phyloP scores from a whole-genome alignment of 2,888 invertebrate species.

The Ypsolopha sequella region DNA sequence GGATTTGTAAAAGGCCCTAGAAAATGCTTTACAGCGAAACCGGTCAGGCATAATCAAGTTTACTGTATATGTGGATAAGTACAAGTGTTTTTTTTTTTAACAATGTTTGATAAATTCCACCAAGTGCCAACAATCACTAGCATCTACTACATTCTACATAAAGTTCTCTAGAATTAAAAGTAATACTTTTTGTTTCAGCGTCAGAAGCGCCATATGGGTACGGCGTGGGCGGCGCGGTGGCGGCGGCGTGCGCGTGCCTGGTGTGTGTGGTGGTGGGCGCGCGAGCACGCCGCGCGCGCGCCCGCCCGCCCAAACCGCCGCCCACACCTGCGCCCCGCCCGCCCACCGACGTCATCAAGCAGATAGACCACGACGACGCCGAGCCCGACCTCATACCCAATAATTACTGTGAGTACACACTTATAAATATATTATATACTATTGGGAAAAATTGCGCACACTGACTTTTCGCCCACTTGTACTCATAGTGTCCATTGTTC shows the following conservation, averaged over 20 bases:
- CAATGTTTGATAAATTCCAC: too few relatives aligned
- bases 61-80: too few relatives aligned
- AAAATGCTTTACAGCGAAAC: too few relatives aligned
- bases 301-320: conserved; percentile 19
- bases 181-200: conserved; percentile 23
- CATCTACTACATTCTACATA: too few relatives aligned
- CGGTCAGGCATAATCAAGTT: too few relatives aligned
- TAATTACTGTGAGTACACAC: conserved; percentile 45
- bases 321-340: conserved; percentile 14
- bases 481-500: too few relatives aligned
- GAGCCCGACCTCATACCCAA: conserved; percentile 63
- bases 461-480: background rate
- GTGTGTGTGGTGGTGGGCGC: conserved; percentile 33
- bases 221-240: conserved; percentile 41
- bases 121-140: too few relatives aligned
- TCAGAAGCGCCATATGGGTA: conserved; percentile 32
- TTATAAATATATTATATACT: background rate
- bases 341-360: conserved; percentile 17
- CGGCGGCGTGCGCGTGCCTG: conserved; percentile 40
- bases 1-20: too few relatives aligned
- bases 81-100: too few relatives aligned
- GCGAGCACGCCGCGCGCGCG: conserved; percentile 15
- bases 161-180: background rate
- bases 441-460: background rate
- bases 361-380: conserved; percentile 44